Conservation (phyloP, 2,797 vertebrate species). For the Sebastes minor region DNA sequence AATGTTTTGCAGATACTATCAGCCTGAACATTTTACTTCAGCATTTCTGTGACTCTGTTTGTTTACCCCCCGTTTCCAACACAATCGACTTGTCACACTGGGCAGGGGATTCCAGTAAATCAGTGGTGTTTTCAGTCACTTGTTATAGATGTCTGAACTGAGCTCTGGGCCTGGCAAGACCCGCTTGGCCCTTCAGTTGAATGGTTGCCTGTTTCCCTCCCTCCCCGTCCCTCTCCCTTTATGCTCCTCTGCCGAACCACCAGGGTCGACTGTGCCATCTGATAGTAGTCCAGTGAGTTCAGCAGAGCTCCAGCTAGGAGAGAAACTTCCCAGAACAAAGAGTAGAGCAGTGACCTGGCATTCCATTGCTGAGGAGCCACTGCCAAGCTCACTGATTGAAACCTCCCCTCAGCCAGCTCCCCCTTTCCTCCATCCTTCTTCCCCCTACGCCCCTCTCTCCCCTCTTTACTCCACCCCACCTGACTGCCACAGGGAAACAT, state of each 20-base stretch:
- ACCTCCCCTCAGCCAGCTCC: conserved; percentile 32
- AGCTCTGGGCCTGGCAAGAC: conserved; percentile 38
- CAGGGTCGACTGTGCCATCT: conserved; percentile 39
- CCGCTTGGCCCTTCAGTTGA: conserved; percentile 26
- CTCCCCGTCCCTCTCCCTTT: conserved; percentile 13
- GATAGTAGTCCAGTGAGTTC: conserved; percentile 56
- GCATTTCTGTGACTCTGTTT: conserved; percentile 34
- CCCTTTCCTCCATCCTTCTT: background rate
- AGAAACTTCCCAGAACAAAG: conserved; percentile 63
- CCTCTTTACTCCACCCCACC: conserved; percentile 34
- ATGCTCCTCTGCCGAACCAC: conserved; percentile 25
- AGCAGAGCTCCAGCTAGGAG: conserved; percentile 44
- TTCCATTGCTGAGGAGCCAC: conserved; percentile 55
- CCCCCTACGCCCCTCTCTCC: background rate
- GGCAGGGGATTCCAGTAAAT: conserved; percentile 42
- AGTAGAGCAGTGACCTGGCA: conserved; percentile 57
- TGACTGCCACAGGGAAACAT: conserved; percentile 33
- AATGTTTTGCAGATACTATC: background rate
- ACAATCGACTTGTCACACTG: conserved; percentile 40
- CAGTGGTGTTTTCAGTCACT: conserved; percentile 45
- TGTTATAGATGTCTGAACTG: conserved; percentile 54
- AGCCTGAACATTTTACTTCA: background rate
- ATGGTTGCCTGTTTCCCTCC: conserved; percentile 15
- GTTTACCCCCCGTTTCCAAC: conserved; percentile 50
- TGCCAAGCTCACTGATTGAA: conserved; percentile 67